Evolutionary conservation across 2,888 invertebrate species (phyloP).

Genomic region (Ferdinandea cuprea): DNA sequence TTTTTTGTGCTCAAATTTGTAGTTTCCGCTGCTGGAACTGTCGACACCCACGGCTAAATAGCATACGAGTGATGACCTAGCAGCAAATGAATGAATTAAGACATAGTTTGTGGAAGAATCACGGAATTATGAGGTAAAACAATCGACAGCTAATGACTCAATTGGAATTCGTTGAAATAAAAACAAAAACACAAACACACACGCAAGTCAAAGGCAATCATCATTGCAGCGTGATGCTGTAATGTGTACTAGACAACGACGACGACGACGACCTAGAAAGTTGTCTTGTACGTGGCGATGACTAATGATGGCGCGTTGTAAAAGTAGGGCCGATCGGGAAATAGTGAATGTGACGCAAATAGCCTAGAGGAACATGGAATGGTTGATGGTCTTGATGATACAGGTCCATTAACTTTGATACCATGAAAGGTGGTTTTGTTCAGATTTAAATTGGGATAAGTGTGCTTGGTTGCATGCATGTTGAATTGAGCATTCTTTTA

Average conservation of each 20-base stretch:
- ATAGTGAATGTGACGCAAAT: background rate
- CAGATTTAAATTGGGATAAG: too few species aligned
- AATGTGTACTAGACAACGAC: too few species aligned
- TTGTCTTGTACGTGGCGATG: constrained; percentile 40
- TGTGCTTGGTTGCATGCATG: too few species aligned
- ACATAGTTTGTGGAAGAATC: constrained; percentile 39
- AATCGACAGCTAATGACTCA: constrained; percentile 61
- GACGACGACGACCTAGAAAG: constrained; percentile 34
- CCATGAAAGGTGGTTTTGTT: too few species aligned
- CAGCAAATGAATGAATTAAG: constrained; percentile 22
- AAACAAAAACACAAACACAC: background rate
- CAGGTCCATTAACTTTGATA: background rate
- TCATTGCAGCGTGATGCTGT: constrained; percentile 34
- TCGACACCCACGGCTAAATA: constrained; percentile 50
- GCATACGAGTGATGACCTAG: constrained; percentile 12
- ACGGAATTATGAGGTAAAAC: constrained; percentile 53
- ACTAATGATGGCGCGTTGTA: background rate
- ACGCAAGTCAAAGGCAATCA: constrained; percentile 20
- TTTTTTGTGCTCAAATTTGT: constrained; percentile 34
- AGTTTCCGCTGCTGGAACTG: constrained; percentile 34
- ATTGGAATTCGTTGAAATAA: constrained; percentile 47
- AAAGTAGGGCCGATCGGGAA: background rate
- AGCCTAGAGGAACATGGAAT: background rate
- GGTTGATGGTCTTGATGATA: background rate
- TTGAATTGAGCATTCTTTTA: too few species aligned